Evolutionary conservation across 1,140 invertebrate genomes (phyloP).

Genomic region (Meloidogyne floridensis): DNA sequence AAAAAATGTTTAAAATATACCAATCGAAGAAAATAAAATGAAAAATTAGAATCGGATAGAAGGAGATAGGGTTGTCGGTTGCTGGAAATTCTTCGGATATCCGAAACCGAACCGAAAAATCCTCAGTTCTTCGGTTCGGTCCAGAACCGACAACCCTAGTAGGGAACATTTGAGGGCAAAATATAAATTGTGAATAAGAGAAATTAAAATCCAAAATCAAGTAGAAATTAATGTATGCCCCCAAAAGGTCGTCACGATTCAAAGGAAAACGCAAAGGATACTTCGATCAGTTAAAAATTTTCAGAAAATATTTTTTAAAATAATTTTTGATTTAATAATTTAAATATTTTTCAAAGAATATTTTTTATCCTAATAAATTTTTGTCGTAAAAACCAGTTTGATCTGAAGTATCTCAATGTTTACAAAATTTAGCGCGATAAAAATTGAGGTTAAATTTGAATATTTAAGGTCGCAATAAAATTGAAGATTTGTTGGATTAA

Average conservation of each 20-base stretch:
- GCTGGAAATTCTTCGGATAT: too few relatives aligned
- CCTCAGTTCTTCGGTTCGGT: too few relatives aligned
- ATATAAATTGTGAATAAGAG: too few relatives aligned
- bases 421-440: constrained; percentile 6
- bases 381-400: background rate
- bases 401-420: background rate
- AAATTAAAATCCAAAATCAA: too few relatives aligned
- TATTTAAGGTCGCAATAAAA: background rate
- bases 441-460: background rate
- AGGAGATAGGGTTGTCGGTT: too few relatives aligned
- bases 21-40: background rate
- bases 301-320: background rate
- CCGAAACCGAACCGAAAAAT: too few relatives aligned
- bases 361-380: too few relatives aligned
- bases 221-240: too few relatives aligned
- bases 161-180: too few relatives aligned
- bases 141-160: too few relatives aligned
- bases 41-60: background rate
- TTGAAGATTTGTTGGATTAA: background rate
- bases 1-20: constrained; percentile 3
- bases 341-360: background rate
- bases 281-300: background rate
- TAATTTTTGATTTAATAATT: background rate
- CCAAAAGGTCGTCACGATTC: too few relatives aligned
- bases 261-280: background rate